A percentile compares a stretch with the other conserved stretches of the same genome.
phyloP scores from a whole-genome alignment of 1,140 invertebrate species.

The Psix sp. region DNA sequence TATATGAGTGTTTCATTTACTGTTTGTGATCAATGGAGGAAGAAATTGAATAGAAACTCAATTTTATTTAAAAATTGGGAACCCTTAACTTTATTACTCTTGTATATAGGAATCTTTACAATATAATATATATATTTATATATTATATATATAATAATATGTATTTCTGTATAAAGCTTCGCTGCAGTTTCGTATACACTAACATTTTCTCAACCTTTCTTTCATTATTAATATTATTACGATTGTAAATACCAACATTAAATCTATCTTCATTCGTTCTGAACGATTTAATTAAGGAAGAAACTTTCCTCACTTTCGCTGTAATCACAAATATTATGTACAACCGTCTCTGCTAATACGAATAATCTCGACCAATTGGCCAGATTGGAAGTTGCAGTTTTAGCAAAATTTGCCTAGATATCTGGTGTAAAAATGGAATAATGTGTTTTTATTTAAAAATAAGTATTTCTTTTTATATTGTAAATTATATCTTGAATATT shows the following conservation, averaged over 20 bases:
- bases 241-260: slow-evolving; percentile 20
- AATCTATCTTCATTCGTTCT: slow-evolving; percentile 8
- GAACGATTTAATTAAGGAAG: slow-evolving; percentile 3
- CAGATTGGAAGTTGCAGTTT: slow-evolving; percentile 61
- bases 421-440: too few relatives aligned
- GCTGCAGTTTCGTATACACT: slow-evolving; percentile 58
- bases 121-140: slow-evolving; percentile 64
- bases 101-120: slow-evolving; percentile 74
- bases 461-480: not conserved
- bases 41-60: not conserved
- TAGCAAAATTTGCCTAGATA: slow-evolving; percentile 38
- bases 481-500: not conserved
- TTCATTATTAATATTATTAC: slow-evolving; percentile 53
- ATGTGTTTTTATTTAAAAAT: too few relatives aligned
- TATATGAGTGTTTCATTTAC: too few relatives aligned
- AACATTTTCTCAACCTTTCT: slow-evolving; percentile 49
- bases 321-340: slow-evolving; percentile 28
- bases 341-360: slow-evolving; percentile 11
- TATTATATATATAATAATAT: slow-evolving; percentile 43
- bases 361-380: slow-evolving; percentile 23
- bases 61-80: slow-evolving; percentile 69
- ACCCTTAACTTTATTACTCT: slow-evolving; percentile 69
- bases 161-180: slow-evolving; percentile 67
- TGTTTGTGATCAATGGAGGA: not conserved
- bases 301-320: slow-evolving; percentile 5